These are phyloP conservation scores for Sycophila sp. DNA, from an alignment of 1,140 invertebrate species.

Conservation along the genomic window DNA sequence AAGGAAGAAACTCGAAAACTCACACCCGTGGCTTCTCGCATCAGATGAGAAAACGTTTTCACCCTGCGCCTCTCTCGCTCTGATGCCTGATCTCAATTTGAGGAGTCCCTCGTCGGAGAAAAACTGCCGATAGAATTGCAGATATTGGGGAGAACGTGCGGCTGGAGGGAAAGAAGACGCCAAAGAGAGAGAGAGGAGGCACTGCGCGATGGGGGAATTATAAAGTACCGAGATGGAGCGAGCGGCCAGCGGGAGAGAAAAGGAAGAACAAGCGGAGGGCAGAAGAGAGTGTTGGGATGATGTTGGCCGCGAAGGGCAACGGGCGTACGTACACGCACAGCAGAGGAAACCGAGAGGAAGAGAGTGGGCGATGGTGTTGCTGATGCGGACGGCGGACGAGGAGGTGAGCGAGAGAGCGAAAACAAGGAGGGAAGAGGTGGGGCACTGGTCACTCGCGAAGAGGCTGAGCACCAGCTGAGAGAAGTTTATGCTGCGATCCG, in stretches of 20 bases:
- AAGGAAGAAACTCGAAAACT: constrained; percentile 11
- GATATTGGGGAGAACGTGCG: neutral
- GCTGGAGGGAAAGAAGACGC: neutral
- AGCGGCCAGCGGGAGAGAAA: neutral
- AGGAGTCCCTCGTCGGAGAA: constrained; percentile 16
- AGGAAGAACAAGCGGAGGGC: neutral
- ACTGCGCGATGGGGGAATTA: neutral
- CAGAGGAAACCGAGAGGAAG: no score
- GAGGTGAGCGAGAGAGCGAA: constrained; percentile 1
- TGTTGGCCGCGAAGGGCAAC: neutral
- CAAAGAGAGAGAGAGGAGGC: neutral
- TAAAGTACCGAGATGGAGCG: constrained; percentile 3
- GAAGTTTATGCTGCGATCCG: constrained; percentile 61
- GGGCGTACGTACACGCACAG: neutral
- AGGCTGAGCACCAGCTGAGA: constrained; percentile 39
- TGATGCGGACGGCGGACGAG: constrained; percentile 17
- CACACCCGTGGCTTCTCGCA: neutral
- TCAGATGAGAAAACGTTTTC: constrained; percentile 29
- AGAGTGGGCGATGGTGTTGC: constrained; percentile 26
- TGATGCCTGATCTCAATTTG: constrained; percentile 31
- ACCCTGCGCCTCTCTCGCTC: neutral
- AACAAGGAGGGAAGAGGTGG: constrained; percentile 14
- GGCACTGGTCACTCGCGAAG: constrained; percentile 27
- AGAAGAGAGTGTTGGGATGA: neutral
- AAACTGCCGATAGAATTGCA: constrained; percentile 30